These are phyloP conservation scores for Micronycteris hirsuta DNA, from an alignment of 2,113 vertebrate genomes.

Conservation along the genomic window DNA sequence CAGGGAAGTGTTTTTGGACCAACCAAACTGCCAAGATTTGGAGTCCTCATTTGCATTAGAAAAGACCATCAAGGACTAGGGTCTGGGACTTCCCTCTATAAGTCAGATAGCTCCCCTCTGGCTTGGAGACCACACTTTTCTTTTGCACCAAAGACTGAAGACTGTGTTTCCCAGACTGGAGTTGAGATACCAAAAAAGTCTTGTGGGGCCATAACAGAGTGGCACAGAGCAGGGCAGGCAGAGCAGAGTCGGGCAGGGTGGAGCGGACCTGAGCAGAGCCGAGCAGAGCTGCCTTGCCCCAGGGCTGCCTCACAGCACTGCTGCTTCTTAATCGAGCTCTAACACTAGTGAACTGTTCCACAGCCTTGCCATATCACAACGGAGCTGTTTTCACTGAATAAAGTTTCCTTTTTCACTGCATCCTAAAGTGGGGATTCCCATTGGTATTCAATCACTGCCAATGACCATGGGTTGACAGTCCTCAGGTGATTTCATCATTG, in stretches of 20 bases:
- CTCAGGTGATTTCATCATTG: neutral
- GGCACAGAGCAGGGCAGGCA: neutral
- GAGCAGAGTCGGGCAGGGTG: neutral
- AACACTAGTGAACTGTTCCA: neutral
- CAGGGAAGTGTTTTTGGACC: too few relatives aligned
- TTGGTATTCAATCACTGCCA: neutral
- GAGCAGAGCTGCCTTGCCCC: neutral
- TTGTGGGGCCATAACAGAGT: neutral
- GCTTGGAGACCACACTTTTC: neutral
- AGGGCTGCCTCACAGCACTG: neutral
- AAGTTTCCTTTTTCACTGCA: neutral
- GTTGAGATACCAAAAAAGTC: neutral
- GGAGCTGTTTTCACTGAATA: neutral
- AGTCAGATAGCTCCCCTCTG: too few relatives aligned
- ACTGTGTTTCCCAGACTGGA: neutral
- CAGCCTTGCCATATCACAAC: neutral
- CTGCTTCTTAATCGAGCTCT: neutral
- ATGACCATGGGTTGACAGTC: neutral
- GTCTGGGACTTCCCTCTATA: too few relatives aligned
- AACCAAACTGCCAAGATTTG: neutral
- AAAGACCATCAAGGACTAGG: neutral
- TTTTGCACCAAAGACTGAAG: neutral
- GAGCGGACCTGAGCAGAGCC: neutral
- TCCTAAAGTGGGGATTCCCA: neutral
- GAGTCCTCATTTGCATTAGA: neutral